A percentile compares a stretch with the other conserved stretches of the same genome.
Evolutionary conservation across 2,888 invertebrate species (phyloP).

Genomic region (Acanthoscelides obtectus): DNA sequence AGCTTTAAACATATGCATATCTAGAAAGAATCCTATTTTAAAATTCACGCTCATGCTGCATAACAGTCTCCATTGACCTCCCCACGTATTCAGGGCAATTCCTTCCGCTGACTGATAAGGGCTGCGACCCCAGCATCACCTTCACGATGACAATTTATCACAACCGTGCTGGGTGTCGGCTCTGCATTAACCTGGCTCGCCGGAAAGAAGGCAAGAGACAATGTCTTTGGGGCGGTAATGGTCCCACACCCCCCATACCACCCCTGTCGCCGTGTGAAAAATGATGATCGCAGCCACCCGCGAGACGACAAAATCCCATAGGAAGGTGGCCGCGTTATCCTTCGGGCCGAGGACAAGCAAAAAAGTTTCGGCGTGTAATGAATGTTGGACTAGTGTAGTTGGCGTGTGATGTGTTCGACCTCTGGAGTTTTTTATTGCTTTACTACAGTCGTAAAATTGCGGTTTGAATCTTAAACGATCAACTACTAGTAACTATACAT

Average conservation of each 20-base stretch:
- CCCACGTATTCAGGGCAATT: background rate
- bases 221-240: background rate
- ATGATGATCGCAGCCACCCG: constrained; percentile 47
- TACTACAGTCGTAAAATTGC: too few species aligned
- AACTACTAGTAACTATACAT: too few species aligned
- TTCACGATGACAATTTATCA: constrained; percentile 46
- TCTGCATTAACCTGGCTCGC: constrained; percentile 47
- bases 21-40: too few species aligned
- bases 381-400: background rate
- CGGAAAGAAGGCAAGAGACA: constrained; percentile 33
- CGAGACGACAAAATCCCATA: constrained; percentile 39
- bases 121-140: constrained; percentile 16
- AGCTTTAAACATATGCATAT: too few species aligned
- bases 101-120: constrained; percentile 1
- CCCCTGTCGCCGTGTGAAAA: constrained; percentile 47
- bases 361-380: background rate
- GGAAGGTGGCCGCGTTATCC: background rate
- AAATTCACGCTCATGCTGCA: background rate
- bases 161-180: constrained; percentile 28
- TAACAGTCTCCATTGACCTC: too few species aligned
- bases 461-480: too few species aligned
- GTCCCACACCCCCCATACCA: background rate
- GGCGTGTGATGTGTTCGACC: background rate
- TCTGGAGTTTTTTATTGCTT: too few species aligned
- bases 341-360: background rate